A percentile compares a stretch with the other conserved stretches of the same genome.
Evolutionary conservation across 2,888 invertebrate species (phyloP).

Genomic region (Erynnis tages): DNA sequence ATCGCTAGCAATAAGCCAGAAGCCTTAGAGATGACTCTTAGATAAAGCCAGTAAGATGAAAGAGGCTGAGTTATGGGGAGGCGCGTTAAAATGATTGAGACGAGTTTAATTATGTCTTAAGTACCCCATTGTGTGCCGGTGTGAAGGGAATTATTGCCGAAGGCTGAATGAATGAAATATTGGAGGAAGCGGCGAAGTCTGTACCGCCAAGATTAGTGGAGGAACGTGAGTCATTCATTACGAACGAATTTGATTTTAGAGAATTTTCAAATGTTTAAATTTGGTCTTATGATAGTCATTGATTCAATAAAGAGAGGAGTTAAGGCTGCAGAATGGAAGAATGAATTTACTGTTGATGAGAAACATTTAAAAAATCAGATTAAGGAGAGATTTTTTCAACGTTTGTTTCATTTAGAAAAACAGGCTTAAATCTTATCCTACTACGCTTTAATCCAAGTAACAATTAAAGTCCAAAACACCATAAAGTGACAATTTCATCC

Average conservation of each 20-base stretch:
- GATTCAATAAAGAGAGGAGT: too few species aligned
- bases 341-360: too few species aligned
- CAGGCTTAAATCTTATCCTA: too few species aligned
- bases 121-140: slow-evolving; percentile 26
- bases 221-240: slow-evolving; percentile 11
- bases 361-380: too few species aligned
- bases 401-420: too few species aligned
- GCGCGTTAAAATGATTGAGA: slow-evolving; percentile 33
- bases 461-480: too few species aligned
- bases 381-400: too few species aligned
- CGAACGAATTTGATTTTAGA: background rate
- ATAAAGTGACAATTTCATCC: too few species aligned
- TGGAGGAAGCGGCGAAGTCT: slow-evolving; percentile 16
- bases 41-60: slow-evolving; percentile 29
- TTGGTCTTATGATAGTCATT: too few species aligned
- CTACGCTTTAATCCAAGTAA: too few species aligned
- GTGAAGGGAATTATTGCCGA: slow-evolving; percentile 26
- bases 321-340: too few species aligned
- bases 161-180: slow-evolving; percentile 27
- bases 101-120: slow-evolving; percentile 32
- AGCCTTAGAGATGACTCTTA: slow-evolving; percentile 8
- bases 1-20: background rate
- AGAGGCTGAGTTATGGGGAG: slow-evolving; percentile 27
- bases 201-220: slow-evolving; percentile 13
- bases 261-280: too few species aligned